phyloP scores from a whole-genome alignment of 2,888 invertebrate genomes.

The Colostygia pectinataria region DNA sequence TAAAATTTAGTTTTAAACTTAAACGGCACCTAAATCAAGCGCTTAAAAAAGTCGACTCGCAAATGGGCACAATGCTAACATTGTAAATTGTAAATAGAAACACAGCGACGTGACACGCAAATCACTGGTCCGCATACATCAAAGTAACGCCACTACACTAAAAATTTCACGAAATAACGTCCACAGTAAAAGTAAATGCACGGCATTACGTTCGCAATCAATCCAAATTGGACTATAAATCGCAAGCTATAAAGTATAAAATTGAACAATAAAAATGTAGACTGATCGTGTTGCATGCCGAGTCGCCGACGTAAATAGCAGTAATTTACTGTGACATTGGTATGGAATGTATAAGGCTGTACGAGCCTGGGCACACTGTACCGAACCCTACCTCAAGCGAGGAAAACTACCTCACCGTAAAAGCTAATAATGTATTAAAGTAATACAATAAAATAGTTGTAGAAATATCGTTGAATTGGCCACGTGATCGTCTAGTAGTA shows the following conservation, averaged over 20 bases:
- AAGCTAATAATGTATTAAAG: too few species aligned
- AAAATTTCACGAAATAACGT: conserved; percentile 27
- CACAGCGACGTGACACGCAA: conserved; percentile 17
- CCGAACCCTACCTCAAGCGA: too few species aligned
- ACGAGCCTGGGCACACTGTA: neutral
- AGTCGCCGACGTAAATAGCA: conserved; percentile 38
- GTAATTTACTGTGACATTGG: conserved; percentile 45
- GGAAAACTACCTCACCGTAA: too few species aligned
- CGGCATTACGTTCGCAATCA: conserved; percentile 49
- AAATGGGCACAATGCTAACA: conserved; percentile 20
- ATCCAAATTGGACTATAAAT: conserved; percentile 48
- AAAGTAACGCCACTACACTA: conserved; percentile 28
- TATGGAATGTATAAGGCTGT: conserved; percentile 32
- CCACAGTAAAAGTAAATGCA: conserved; percentile 42
- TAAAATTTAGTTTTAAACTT: conserved; percentile 19
- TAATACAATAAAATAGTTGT: too few species aligned
- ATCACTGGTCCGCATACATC: conserved; percentile 20
- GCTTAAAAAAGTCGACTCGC: conserved; percentile 22
- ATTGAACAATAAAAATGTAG: conserved; percentile 55
- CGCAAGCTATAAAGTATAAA: conserved; percentile 55
- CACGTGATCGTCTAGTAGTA: too few species aligned
- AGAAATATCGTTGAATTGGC: too few species aligned
- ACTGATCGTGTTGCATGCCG: conserved; percentile 34
- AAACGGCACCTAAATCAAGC: conserved; percentile 21
- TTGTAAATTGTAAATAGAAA: conserved; percentile 16